Evolutionary conservation across 2,797 vertebrate genomes (phyloP).

Genomic region (Leptodactylus fallax): DNA sequence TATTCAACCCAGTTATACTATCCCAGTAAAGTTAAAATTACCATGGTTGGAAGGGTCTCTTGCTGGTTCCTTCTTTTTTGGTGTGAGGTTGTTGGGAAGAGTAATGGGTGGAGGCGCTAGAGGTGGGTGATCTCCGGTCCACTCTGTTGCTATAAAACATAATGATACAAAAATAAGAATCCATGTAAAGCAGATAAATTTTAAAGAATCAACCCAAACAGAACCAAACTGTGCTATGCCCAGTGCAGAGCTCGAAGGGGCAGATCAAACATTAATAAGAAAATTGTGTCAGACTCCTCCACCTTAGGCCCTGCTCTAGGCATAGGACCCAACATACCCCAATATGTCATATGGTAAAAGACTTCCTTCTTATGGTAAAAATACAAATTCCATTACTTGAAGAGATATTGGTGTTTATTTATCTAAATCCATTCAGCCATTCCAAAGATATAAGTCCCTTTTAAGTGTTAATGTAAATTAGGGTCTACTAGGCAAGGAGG

Average conservation of each 20-base stretch:
- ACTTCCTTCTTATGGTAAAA: not conserved
- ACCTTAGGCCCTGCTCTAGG: too few relatives aligned
- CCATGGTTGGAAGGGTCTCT: slow-evolving; percentile 86
- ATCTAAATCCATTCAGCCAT: too few relatives aligned
- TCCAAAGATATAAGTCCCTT: too few relatives aligned
- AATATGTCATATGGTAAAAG: too few relatives aligned
- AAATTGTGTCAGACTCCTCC: too few relatives aligned
- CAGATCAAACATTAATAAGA: too few relatives aligned
- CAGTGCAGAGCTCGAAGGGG: not conserved
- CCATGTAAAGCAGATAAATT: not conserved
- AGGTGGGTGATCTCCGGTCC: slow-evolving; percentile 91
- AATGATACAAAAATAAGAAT: slow-evolving; percentile 31
- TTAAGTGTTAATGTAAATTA: too few relatives aligned
- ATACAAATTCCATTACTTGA: too few relatives aligned
- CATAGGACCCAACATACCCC: too few relatives aligned
- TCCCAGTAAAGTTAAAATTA: slow-evolving; percentile 50
- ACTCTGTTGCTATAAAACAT: slow-evolving; percentile 81
- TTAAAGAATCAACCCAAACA: not conserved
- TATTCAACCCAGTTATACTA: not conserved
- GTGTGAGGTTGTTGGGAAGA: slow-evolving; percentile 81
- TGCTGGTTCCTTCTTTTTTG: slow-evolving; percentile 90
- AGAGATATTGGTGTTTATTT: too few relatives aligned
- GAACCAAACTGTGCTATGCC: not conserved
- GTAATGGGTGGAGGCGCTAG: slow-evolving; percentile 81
- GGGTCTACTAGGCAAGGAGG: too few relatives aligned